Percentiles rank a stretch among this genome's conserved stretches.
These are phyloP conservation scores for Hozukius guyotensis DNA, from an alignment of 2,797 vertebrate species.

Conservation along the genomic window DNA sequence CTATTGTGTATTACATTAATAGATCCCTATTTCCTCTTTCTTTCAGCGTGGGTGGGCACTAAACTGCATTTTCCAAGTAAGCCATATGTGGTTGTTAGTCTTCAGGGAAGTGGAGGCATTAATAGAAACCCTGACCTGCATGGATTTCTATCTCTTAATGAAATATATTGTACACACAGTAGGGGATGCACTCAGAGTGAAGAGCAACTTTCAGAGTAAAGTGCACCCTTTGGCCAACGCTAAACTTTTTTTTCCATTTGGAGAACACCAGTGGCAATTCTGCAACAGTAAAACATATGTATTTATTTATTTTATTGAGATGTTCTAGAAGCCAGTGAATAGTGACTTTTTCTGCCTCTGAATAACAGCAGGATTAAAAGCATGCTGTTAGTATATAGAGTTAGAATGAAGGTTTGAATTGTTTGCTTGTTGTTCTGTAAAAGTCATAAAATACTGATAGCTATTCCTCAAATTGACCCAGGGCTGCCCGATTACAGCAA, in stretches of 20 bases:
- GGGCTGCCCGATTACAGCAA: no score
- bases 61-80: conserved; percentile 69
- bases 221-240: conserved; percentile 59
- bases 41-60: conserved; percentile 67
- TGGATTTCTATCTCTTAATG: conserved; percentile 72
- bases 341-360: neutral
- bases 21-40: conserved; percentile 67
- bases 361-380: conserved; percentile 27
- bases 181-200: conserved; percentile 71
- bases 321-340: conserved; percentile 4
- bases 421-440: neutral
- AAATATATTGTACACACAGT: conserved; percentile 73
- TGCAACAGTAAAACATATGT: conserved; percentile 12
- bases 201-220: conserved; percentile 66
- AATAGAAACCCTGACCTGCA: conserved; percentile 76
- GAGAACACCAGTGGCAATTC: conserved; percentile 34
- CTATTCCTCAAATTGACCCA: neutral
- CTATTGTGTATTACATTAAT: conserved; percentile 61
- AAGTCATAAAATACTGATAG: neutral
- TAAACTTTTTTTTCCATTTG: conserved; percentile 52
- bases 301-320: conserved; percentile 20
- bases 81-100: conserved; percentile 74
- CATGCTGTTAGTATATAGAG: neutral
- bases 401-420: neutral
- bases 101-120: conserved; percentile 69